Base-by-base conservation (phyloP, 2,888 invertebrate species). In the Callosobruchus maculatus region DNA sequence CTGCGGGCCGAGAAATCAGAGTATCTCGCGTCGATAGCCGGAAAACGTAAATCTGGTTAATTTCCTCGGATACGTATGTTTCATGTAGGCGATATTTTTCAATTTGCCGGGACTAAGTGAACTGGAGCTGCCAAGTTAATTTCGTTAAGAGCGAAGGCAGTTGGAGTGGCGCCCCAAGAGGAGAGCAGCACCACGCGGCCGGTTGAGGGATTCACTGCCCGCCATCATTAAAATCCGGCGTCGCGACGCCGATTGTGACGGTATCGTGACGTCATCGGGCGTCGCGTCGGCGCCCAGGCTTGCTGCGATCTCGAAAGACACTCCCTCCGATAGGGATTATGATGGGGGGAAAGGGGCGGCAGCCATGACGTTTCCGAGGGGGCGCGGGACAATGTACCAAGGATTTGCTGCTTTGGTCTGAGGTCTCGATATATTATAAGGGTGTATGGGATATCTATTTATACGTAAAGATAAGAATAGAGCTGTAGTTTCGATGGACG, bases 201-300 rank as follows among this genome's bases (percentile, higher is more conserved):
- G 49, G 49, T 49, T 49, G 49, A 18, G 84, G 84, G 84, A 85
- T 84, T 85, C 85, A 85, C 85, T 85, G 83, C 81, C 80, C 88
- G 88, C 87, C 88, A 88, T 88, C 86, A 88, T 88, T 86, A 86
- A 87, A 86, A 87, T 86, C 86, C 86, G 85, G 85, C 87, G 87
- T 87, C 86, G 87, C 85, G 84, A 83, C 81, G 76, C 74, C 20
- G 86, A 85, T 86, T 87, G 87, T 87, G 86, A 87, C 85, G 84
- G 83, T 81, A 76, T 75, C 68, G 86, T 87, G 87, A 86, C 87
- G 88, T 87, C 87, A 87, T 84, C 83, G 77, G 84, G 82, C 82
- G 85, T 77, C 81, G 86, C 85, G 86, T 85, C 86, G 86, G 86
- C 87, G 87, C 85, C 74, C 74, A 71, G 49, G 49, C 49, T 0